These are phyloP conservation scores for Cephus spinipes DNA, from an alignment of 2,888 invertebrate genomes.

Conservation along the genomic window DNA sequence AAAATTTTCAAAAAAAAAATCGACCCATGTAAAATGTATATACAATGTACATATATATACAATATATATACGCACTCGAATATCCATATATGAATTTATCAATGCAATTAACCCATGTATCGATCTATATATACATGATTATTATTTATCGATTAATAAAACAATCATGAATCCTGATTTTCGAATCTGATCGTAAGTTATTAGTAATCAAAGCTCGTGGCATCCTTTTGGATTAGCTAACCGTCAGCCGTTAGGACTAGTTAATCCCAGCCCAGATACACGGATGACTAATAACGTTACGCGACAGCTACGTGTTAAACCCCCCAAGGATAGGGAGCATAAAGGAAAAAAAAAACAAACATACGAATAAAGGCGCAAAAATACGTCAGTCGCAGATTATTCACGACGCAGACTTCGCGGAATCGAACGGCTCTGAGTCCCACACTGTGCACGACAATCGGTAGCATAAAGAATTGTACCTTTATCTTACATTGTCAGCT, in stretches of 20 bases:
- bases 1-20: neutral
- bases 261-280: neutral
- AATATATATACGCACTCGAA: neutral
- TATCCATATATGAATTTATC: neutral
- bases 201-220: neutral
- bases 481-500: neutral
- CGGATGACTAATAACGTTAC: neutral
- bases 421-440: neutral
- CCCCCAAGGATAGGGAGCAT: neutral
- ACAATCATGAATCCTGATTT: neutral
- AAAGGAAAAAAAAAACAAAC: neutral
- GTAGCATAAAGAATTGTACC: neutral
- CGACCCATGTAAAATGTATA: neutral
- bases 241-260: neutral
- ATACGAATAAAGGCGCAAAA: neutral
- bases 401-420: neutral
- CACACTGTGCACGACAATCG: neutral
- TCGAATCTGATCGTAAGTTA: neutral
- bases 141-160: neutral
- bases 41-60: no score
- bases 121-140: neutral
- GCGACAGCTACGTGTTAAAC: neutral
- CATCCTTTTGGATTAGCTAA: neutral
- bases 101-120: neutral
- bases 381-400: neutral